These are phyloP conservation scores for Ramphastos sulfuratus DNA, from an alignment of 2,113 vertebrate species.

Conservation along the genomic window DNA sequence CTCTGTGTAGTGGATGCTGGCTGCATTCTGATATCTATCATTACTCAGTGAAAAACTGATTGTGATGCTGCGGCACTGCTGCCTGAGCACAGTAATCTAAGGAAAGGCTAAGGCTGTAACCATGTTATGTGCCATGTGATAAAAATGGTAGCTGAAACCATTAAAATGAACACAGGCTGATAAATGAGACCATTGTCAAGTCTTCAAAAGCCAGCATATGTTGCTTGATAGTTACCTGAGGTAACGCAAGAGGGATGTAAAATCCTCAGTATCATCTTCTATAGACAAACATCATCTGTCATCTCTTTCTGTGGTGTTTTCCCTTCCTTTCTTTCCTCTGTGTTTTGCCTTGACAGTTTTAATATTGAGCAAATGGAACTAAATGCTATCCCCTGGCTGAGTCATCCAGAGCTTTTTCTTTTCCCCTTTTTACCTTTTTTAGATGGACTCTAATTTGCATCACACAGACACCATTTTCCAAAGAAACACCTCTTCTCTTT, in stretches of 20 bases:
- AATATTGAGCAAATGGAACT: neutral
- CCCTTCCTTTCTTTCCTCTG: neutral
- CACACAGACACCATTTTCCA: neutral
- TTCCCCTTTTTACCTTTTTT: neutral
- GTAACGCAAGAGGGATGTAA: neutral
- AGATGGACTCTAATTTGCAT: neutral
- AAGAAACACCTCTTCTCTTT: slow-evolving; percentile 14
- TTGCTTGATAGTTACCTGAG: neutral
- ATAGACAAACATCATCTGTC: neutral
- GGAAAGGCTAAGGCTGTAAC: neutral
- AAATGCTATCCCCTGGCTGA: neutral
- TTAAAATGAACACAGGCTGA: neutral
- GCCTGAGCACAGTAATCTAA: neutral
- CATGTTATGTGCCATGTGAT: neutral
- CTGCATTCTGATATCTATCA: slow-evolving; percentile 33
- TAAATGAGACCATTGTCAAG: neutral
- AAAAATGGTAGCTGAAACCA: neutral
- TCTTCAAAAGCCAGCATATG: neutral
- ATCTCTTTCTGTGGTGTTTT: neutral
- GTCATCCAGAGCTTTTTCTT: slow-evolving; percentile 11
- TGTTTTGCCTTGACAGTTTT: neutral
- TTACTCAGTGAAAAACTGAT: neutral
- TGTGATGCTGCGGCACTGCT: neutral
- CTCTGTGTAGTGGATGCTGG: slow-evolving; percentile 11
- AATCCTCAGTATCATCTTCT: neutral